phyloP scores from a whole-genome alignment of 2,797 vertebrate species.

The Tapirus indicus region DNA sequence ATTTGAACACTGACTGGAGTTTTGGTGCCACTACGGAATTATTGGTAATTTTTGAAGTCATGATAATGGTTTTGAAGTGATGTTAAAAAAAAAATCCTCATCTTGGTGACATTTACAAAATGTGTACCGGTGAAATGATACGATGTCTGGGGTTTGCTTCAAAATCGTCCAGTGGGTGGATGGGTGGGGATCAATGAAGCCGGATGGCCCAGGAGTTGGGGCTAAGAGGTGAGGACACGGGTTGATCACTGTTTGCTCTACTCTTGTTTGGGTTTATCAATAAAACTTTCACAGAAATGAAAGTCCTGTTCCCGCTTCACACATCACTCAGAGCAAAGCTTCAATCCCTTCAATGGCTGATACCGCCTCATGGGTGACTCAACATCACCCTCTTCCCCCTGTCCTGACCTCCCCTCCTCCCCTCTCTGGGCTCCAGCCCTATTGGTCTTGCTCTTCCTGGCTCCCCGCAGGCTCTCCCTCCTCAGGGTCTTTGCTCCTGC shows the following conservation, averaged over 20 bases:
- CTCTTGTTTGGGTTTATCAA: background rate
- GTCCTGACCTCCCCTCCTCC: background rate
- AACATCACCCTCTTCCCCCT: too few relatives aligned
- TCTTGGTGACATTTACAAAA: background rate
- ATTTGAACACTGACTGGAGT: background rate
- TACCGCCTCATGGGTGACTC: too few relatives aligned
- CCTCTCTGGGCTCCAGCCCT: background rate
- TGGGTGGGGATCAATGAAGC: background rate
- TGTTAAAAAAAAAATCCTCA: background rate
- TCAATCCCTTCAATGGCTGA: too few relatives aligned
- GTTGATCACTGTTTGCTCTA: background rate
- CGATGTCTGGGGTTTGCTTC: background rate
- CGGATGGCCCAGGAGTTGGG: fast-evolving
- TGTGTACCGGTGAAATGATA: background rate
- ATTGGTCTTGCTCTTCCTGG: fast-evolving
- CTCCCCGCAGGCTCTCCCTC: background rate
- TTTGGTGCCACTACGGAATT: background rate
- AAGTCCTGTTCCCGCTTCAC: background rate
- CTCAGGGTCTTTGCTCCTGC: too few relatives aligned
- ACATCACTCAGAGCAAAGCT: background rate
- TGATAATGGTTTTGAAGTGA: background rate
- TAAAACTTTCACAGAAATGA: background rate
- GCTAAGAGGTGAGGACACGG: background rate
- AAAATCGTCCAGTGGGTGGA: background rate
- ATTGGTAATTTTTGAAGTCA: background rate